phyloP scores from a whole-genome alignment of 2,797 vertebrate species.

The Simalia tracyae region DNA sequence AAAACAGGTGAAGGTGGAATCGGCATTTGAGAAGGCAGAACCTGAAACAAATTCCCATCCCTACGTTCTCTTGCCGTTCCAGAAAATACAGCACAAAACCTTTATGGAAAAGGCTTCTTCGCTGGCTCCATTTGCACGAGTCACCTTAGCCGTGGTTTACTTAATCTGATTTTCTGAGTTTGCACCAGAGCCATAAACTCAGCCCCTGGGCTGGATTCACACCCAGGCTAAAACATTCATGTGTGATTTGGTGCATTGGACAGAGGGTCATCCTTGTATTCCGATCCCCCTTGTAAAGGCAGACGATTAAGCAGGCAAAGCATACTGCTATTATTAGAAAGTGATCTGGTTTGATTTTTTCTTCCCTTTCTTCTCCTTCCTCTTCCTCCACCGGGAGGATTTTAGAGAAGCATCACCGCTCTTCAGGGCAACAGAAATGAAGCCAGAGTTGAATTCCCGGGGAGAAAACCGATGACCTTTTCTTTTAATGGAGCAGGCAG shows the following conservation, averaged over 20 bases:
- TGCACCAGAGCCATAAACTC: background rate
- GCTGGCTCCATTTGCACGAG: no score
- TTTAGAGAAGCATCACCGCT: slow-evolving; percentile 57
- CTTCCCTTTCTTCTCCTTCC: background rate
- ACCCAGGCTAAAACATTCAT: no score
- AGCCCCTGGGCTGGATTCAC: background rate
- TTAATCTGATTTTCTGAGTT: background rate
- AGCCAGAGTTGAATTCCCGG: slow-evolving; percentile 58
- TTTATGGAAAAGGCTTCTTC: no score
- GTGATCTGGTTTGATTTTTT: background rate
- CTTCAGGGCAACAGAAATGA: slow-evolving; percentile 27
- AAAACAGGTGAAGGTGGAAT: no score
- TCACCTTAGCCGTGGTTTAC: background rate
- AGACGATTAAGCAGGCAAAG: slow-evolving; percentile 24
- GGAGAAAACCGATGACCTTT: slow-evolving; percentile 67
- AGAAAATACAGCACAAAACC: background rate
- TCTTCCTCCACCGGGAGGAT: slow-evolving; percentile 17
- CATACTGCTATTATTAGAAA: background rate
- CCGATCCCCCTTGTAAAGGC: background rate
- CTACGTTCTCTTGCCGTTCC: background rate
- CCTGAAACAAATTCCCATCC: background rate
- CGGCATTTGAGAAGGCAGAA: no score
- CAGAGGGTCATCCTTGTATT: background rate
- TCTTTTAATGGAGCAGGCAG: slow-evolving; percentile 50
- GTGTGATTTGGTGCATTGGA: background rate